Conservation (phyloP, 2,888 invertebrate genomes). For the Protonemura montana region DNA sequence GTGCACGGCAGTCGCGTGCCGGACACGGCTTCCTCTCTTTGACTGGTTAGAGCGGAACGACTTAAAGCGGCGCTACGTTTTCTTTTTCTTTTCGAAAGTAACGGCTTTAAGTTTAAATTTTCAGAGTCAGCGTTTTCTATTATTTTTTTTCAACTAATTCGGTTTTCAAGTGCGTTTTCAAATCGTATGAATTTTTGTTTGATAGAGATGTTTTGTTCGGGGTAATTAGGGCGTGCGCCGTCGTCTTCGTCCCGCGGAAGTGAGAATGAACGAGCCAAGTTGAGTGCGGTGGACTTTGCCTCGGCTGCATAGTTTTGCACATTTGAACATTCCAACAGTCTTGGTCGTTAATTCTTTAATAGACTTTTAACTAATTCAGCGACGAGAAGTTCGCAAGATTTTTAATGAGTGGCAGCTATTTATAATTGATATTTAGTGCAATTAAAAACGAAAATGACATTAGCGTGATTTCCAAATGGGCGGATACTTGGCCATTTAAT, state of each 20-base stretch:
- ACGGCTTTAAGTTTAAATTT: conserved; percentile 31
- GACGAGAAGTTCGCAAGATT: not conserved
- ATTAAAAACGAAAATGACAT: not conserved
- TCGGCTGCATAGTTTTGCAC: conserved; percentile 24
- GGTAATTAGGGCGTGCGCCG: not conserved
- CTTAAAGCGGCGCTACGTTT: conserved; percentile 1
- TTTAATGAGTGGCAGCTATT: not conserved
- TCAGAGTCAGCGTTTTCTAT: not conserved
- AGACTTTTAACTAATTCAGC: not conserved
- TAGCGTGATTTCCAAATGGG: not conserved
- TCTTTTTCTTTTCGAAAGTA: not conserved
- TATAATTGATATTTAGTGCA: not conserved
- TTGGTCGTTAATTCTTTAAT: conserved; percentile 1
- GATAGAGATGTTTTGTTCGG: conserved; percentile 4
- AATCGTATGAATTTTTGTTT: not conserved
- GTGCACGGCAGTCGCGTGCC: not conserved
- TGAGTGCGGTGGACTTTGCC: not conserved
- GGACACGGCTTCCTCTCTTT: not conserved
- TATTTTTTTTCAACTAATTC: no score
- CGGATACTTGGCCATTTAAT: not conserved
- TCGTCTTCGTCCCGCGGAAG: not conserved
- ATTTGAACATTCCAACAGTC: conserved; percentile 19
- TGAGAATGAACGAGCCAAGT: not conserved
- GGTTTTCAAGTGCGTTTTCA: not conserved
- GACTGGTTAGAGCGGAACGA: not conserved